Percentiles rank a stretch among this genome's conserved stretches.
These are phyloP conservation scores for Drosophila pandora DNA, from an alignment of 1,140 invertebrate genomes.

Conservation along the genomic window DNA sequence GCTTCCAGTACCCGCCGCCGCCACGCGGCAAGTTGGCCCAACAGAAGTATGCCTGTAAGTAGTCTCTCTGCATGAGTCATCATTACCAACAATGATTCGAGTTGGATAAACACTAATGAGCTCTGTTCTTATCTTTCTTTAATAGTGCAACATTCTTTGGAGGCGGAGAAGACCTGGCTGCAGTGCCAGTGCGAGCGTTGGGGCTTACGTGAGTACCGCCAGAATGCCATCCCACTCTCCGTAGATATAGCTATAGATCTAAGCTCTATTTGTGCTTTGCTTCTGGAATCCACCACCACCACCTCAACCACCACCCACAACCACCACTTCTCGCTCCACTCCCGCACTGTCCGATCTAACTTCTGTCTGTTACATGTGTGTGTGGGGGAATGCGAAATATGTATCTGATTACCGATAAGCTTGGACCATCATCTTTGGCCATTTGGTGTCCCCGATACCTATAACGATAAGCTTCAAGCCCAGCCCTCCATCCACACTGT, in stretches of 20 bases:
- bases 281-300: constrained; percentile 13
- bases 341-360: constrained; percentile 40
- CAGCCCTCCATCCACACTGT: neutral
- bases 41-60: constrained; percentile 89
- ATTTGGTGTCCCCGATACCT: constrained; percentile 19
- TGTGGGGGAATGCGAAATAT: constrained; percentile 16
- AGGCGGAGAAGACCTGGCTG: constrained; percentile 94
- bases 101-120: constrained; percentile 2
- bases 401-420: constrained; percentile 26
- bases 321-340: neutral
- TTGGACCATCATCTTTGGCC: constrained; percentile 26
- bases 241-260: constrained; percentile 28
- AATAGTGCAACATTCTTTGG: constrained; percentile 91
- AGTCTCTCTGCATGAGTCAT: neutral
- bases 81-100: too few relatives aligned
- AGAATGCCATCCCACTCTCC: neutral
- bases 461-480: constrained; percentile 8
- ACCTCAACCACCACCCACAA: neutral
- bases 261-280: constrained; percentile 38
- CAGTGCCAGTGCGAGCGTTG: constrained; percentile 94
- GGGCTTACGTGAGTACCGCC: constrained; percentile 87
- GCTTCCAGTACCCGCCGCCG: constrained; percentile 95
- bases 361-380: constrained; percentile 19
- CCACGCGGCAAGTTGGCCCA: constrained; percentile 85
- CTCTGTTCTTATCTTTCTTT: constrained; percentile 4